Base-by-base conservation (phyloP, 2,888 invertebrate genomes). In the Drosophila villosipedis region DNA sequence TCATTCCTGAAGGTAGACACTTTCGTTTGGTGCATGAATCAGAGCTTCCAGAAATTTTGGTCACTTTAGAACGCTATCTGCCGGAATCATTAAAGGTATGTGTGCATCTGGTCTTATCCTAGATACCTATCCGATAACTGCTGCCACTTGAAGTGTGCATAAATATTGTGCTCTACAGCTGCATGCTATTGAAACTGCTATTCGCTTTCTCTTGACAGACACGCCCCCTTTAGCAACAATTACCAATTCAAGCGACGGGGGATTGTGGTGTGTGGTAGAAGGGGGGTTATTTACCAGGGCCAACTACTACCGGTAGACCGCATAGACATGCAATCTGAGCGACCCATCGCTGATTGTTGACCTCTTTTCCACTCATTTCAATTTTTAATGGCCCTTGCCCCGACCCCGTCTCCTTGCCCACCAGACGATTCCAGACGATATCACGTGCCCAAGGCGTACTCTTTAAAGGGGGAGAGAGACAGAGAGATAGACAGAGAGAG, bases 1-100 rank as follows among this genome's bases (percentile, higher is more conserved):
- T 96, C 95, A 95, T 96, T 95, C 95, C 96, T 94, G 96, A 96
- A 94, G 96, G 96, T 93, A 96, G 96, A 95, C 96, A 97, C 95
- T 97, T 97, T 95, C 96, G 96, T 95, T 95, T 97, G 95, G 96
- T 96, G 94, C 94, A 95, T 94, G 96, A 96, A 95, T 96, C 96
- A 94, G 97, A 97, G 95, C 95, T 97, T 94, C 96, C 96, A 92
- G 96, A 96, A 93, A 96, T 97, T 93, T 95, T 96, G 94, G 96
- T 96, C 93, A 95, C 96, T 93, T 95, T 97, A 93, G 96, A 95
- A 93, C 95, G 96, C 94, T 96, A 96, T 95, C 95, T 97, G 94
- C 97, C 97, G 92, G 96, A 97, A 94, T 96, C 97, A 92, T 95
- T 97, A 91, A 97, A 97, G 96, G 97, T 97, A 95, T 78, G 83